Base-by-base conservation (phyloP, 1,140 invertebrate species). In the Brachionus plicatilis region DNA sequence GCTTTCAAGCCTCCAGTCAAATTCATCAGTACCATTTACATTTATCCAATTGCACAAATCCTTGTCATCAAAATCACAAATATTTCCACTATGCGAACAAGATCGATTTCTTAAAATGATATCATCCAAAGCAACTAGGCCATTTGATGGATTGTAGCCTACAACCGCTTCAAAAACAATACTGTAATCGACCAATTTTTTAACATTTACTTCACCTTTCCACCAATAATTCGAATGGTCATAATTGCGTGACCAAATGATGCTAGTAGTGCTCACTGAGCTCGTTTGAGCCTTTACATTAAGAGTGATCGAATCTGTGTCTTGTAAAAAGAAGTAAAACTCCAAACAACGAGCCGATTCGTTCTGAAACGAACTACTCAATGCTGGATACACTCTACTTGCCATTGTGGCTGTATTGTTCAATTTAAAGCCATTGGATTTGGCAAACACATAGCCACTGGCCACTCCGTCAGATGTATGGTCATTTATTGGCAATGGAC, bases 1-100 rank as follows among this genome's bases (percentile, higher is more conserved):
- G 45, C 56, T 78, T 27, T 85, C 83, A 60, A 86, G 82, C 50
- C 84, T 86, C 88, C 88, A 89, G 85, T 89, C 87, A 87, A 89
- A 88, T 9, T 75, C 47, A 8, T 83, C 85, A 3, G 79, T 65
- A 47, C 41, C 53, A 68, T 60, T 60, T 45, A 65, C 53, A 47
- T 82, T 82, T n/a, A 45, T 68, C 79, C 79, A 82, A 68, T 82
- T 82, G 27, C 79, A 82, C 14, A 82, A 82, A 68, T 82, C 79
- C 41, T 82, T n/a, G 53, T 65, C 41, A 4, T 82, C 79, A 68
- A 82, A 82, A 65, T 60, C 65, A 27, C 79, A 82, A 29, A 45
- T 76, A 76, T 50, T 47, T 50, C 20, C n/a, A 29, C 43, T 76
- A 50, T 50, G 56, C 8, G 53, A 45, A 68, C 79, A 82, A 20